Conservation (phyloP, 1,140 invertebrate genomes). For the Yoshiicerus persimilis region DNA sequence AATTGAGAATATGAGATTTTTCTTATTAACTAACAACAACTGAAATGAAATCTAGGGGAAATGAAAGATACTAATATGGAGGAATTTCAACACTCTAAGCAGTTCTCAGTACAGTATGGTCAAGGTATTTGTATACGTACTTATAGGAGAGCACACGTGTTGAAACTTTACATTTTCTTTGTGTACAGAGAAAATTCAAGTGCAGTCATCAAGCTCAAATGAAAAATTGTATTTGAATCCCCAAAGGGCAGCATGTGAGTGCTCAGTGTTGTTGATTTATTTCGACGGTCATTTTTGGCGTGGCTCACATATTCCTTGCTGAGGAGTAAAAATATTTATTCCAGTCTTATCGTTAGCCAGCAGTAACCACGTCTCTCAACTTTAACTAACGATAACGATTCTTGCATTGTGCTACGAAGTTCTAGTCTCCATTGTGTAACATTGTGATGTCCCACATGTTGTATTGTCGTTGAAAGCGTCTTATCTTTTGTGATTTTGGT, state of each 20-base stretch:
- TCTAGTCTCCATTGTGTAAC: no score
- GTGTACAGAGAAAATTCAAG: neutral
- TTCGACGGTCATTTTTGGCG: conserved; percentile 24
- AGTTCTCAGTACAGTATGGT: neutral
- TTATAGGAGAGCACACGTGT: neutral
- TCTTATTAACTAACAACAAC: neutral
- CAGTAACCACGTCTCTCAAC: no score
- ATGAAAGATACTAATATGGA: neutral
- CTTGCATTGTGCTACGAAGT: neutral
- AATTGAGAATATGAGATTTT: conserved; percentile 11
- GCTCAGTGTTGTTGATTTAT: conserved; percentile 21
- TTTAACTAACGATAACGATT: neutral
- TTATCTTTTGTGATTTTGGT: no score
- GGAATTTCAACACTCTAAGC: neutral
- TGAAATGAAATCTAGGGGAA: neutral
- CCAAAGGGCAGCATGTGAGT: conserved; percentile 3
- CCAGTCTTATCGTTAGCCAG: neutral
- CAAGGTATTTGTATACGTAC: neutral
- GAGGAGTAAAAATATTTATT: conserved; percentile 5
- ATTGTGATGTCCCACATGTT: no score
- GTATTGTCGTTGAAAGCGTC: no score
- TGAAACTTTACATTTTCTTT: neutral
- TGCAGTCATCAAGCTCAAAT: neutral
- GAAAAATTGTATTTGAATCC: conserved; percentile 13
- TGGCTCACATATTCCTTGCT: neutral